Conservation (phyloP, 2,113 vertebrate genomes). For the Callocephalon fimbriatum region DNA sequence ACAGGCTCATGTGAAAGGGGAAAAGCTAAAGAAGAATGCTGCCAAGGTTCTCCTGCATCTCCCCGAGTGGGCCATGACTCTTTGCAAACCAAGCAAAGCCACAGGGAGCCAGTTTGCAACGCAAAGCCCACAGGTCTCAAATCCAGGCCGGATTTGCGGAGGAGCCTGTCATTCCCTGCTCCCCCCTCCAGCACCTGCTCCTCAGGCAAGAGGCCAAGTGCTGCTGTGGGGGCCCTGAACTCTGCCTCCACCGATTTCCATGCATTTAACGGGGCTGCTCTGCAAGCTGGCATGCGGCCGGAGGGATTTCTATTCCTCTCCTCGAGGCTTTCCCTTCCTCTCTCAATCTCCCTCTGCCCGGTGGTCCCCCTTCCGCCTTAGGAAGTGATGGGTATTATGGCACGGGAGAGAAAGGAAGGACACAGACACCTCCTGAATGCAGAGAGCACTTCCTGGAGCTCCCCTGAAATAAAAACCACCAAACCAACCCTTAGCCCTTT, state of each 20-base stretch:
- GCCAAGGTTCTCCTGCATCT: background rate
- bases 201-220: constrained; percentile 72
- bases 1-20: rapidly evolving
- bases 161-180: constrained; percentile 1
- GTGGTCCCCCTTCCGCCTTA: constrained; percentile 52
- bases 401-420: constrained; percentile 23
- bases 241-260: constrained; percentile 62
- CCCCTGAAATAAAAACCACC: background rate
- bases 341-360: background rate
- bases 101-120: background rate
- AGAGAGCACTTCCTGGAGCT: background rate
- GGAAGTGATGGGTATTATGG: constrained; percentile 46
- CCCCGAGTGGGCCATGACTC: rapidly evolving
- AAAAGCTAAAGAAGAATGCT: background rate
- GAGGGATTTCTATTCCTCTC: constrained; percentile 43
- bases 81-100: rapidly evolving
- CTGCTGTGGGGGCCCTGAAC: constrained; percentile 62
- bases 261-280: constrained; percentile 46
- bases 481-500: background rate
- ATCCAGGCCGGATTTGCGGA: constrained; percentile 75
- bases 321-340: constrained; percentile 48
- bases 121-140: background rate
- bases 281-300: constrained; percentile 61
- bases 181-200: constrained; percentile 76
- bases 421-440: constrained; percentile 57